A percentile compares a stretch with the other conserved stretches of the same genome.
These are phyloP conservation scores for Paracyclopina nana DNA, from an alignment of 1,140 invertebrate species.

Conservation along the genomic window DNA sequence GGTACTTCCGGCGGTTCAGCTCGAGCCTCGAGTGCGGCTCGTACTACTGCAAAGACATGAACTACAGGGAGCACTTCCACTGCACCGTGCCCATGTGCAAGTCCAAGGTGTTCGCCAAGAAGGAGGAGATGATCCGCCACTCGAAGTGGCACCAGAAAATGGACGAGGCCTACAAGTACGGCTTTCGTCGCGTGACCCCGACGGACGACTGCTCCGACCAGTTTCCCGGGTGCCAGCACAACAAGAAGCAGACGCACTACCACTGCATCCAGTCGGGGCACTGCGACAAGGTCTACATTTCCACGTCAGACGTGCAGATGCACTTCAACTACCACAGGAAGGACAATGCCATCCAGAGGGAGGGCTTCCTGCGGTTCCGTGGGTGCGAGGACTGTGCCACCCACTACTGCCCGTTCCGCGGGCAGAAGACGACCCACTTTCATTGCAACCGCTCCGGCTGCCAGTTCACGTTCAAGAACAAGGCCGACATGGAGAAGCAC, in stretches of 20 bases:
- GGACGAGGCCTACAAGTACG: slow-evolving; percentile 84
- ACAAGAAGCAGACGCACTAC: slow-evolving; percentile 92
- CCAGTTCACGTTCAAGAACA: slow-evolving; percentile 93
- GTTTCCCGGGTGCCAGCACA: slow-evolving; percentile 58
- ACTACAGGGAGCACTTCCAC: slow-evolving; percentile 85
- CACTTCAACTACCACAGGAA: slow-evolving; percentile 96
- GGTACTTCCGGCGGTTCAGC: slow-evolving; percentile 55
- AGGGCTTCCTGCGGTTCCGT: slow-evolving; percentile 76
- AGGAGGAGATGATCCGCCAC: slow-evolving; percentile 96
- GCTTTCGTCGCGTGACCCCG: slow-evolving; percentile 83
- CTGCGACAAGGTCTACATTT: slow-evolving; percentile 95
- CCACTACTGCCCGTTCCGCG: slow-evolving; percentile 66
- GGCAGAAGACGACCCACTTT: slow-evolving; percentile 92
- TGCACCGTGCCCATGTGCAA: slow-evolving; percentile 57
- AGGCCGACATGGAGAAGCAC: slow-evolving; percentile 99
- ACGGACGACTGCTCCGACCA: slow-evolving; percentile 70
- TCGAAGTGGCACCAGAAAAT: slow-evolving; percentile 99
- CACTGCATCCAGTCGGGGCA: slow-evolving; percentile 83
- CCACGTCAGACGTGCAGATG: slow-evolving; percentile 97
- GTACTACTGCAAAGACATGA: slow-evolving; percentile 53
- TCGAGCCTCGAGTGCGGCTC: slow-evolving; percentile 55
- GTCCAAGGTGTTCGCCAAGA: slow-evolving; percentile 64
- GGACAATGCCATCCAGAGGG: slow-evolving; percentile 88
- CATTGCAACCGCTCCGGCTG: slow-evolving; percentile 76
- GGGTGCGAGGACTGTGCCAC: slow-evolving; percentile 78